phyloP scores from a whole-genome alignment of 2,888 invertebrate genomes.

The Ichneumon xanthorius region DNA sequence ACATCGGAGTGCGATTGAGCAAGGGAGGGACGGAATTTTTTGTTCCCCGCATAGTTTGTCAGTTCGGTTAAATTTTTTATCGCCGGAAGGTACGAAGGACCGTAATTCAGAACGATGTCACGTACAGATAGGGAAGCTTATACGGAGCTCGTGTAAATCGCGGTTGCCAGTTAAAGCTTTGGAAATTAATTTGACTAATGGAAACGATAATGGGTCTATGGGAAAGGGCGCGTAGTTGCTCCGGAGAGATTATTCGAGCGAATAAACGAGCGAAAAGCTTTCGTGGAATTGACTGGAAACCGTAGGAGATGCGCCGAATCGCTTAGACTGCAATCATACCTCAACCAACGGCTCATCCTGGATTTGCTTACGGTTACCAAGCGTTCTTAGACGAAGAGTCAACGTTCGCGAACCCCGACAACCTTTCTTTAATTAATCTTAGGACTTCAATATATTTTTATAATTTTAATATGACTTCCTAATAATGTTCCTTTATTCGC shows the following conservation, averaged over 20 bases:
- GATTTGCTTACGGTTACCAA: neutral
- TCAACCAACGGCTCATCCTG: neutral
- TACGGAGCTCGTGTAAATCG: slow-evolving; percentile 47
- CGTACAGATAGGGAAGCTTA: slow-evolving; percentile 32
- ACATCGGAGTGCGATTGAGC: neutral
- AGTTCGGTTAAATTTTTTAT: slow-evolving; percentile 39
- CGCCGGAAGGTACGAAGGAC: neutral
- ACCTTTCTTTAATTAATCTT: no score
- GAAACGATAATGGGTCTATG: slow-evolving; percentile 54
- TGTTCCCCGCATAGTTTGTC: neutral
- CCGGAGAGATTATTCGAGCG: slow-evolving; percentile 28
- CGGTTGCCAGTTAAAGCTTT: slow-evolving; percentile 43
- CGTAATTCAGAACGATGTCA: slow-evolving; percentile 53
- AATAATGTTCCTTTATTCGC: no score
- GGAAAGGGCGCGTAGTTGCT: slow-evolving; percentile 14
- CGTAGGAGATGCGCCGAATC: neutral
- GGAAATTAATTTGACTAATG: slow-evolving; percentile 70
- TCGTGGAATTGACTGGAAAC: neutral
- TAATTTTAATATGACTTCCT: neutral
- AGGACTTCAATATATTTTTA: neutral
- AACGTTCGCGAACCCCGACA: neutral
- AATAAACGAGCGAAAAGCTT: slow-evolving; percentile 26
- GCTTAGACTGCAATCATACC: neutral
- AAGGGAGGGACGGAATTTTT: neutral
- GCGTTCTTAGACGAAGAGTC: neutral